These are phyloP conservation scores for Theocolax elegans DNA, from an alignment of 1,140 invertebrate genomes.

Conservation along the genomic window DNA sequence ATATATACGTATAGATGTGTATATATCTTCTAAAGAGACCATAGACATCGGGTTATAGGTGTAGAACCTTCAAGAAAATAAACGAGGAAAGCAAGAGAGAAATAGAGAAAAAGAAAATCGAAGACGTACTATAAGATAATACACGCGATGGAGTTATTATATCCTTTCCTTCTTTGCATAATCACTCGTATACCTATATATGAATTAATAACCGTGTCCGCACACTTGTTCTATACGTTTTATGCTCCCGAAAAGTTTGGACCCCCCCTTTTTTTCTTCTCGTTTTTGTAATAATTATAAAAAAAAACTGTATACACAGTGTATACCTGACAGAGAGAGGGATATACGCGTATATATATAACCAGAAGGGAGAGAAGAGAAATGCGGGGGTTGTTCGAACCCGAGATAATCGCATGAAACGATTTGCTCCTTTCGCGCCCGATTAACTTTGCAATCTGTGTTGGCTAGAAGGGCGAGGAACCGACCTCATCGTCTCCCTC, in stretches of 20 bases:
- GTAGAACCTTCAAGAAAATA: conserved; percentile 7
- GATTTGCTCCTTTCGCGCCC: conserved; percentile 65
- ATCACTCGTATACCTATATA: conserved; percentile 28
- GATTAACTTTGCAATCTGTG: conserved; percentile 62
- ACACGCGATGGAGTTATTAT: conserved; percentile 21
- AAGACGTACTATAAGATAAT: conserved; percentile 34
- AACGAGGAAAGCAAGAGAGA: conserved; percentile 25
- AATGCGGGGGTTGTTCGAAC: conserved; percentile 47
- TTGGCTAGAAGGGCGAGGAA: conserved; percentile 18
- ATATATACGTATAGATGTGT: too few relatives aligned
- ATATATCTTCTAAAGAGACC: neutral
- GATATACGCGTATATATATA: neutral
- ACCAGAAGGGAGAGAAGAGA: conserved; percentile 36
- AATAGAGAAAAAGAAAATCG: conserved; percentile 34
- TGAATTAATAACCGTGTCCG: neutral
- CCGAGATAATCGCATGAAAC: conserved; percentile 60
- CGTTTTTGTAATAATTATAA: neutral
- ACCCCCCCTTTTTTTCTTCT: neutral
- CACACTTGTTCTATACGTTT: too few relatives aligned
- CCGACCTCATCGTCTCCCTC: neutral
- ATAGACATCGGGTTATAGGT: neutral
- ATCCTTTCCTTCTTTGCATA: neutral
- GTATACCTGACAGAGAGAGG: too few relatives aligned
- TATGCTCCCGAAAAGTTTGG: too few relatives aligned
- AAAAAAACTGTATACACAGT: too few relatives aligned